Conservation (phyloP, 1,140 invertebrate species). For the Drosophila parabipectinata region DNA sequence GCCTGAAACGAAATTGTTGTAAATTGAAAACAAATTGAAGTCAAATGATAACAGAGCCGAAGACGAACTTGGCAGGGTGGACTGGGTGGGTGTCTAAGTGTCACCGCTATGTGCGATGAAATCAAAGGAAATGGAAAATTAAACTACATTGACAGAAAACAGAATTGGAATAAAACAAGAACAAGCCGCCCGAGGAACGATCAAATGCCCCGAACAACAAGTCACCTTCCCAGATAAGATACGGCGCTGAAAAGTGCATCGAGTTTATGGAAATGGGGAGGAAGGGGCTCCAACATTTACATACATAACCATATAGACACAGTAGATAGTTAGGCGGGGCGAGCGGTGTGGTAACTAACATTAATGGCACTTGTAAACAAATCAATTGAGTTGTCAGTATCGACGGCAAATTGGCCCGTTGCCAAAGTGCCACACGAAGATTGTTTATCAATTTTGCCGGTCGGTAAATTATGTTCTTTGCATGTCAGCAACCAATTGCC, state of each 20-base stretch:
- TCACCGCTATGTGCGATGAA: slow-evolving; percentile 48
- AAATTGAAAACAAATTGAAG: slow-evolving; percentile 83
- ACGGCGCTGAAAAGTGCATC: slow-evolving; percentile 55
- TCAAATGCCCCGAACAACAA: slow-evolving; percentile 60
- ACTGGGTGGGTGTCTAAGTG: slow-evolving; percentile 17
- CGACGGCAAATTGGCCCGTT: slow-evolving; percentile 70
- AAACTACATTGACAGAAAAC: slow-evolving; percentile 43
- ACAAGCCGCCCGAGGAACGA: slow-evolving; percentile 28
- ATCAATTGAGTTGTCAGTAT: slow-evolving; percentile 64
- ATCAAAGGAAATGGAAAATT: slow-evolving; percentile 73
- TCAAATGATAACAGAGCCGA: slow-evolving; percentile 49
- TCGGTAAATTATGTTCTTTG: slow-evolving; percentile 80
- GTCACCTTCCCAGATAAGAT: slow-evolving; percentile 56
- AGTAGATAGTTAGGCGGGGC: not conserved
- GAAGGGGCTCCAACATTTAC: slow-evolving; percentile 54
- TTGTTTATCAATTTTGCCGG: slow-evolving; percentile 71
- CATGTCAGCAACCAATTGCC: slow-evolving; percentile 80
- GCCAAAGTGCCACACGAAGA: slow-evolving; percentile 67
- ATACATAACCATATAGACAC: slow-evolving; percentile 36
- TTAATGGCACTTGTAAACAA: slow-evolving; percentile 80
- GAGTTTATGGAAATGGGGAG: slow-evolving; percentile 50
- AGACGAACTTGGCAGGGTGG: not conserved
- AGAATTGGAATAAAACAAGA: slow-evolving; percentile 3
- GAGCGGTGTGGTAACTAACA: slow-evolving; percentile 40
- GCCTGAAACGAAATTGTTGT: slow-evolving; percentile 74